A percentile compares a stretch with the other conserved stretches of the same genome.
These are phyloP conservation scores for Leptocoma aspasia DNA, from an alignment of 2,113 vertebrate species.

Conservation along the genomic window DNA sequence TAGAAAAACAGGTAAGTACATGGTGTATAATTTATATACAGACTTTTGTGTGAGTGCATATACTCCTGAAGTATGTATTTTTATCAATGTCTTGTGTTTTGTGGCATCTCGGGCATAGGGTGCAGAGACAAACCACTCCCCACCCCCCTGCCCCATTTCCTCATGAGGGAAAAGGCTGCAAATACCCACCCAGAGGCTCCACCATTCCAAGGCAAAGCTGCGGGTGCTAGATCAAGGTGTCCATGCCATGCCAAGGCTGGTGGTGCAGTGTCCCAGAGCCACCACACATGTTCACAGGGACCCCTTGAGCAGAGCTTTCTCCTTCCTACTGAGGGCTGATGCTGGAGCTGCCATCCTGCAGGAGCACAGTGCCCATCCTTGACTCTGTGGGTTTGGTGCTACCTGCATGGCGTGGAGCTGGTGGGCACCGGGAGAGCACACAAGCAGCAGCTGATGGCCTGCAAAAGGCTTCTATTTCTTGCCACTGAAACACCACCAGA, in stretches of 20 bases:
- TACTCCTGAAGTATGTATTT: not conserved
- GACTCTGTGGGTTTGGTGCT: not conserved
- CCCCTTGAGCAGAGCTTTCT: not conserved
- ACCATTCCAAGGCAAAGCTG: not conserved
- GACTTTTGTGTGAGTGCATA: not conserved
- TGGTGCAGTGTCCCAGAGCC: not conserved
- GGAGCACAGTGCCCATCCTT: not conserved
- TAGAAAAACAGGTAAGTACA: not conserved
- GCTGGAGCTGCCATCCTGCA: accelerated
- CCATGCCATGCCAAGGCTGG: not conserved
- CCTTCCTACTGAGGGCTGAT: not conserved
- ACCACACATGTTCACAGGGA: not conserved
- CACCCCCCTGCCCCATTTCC: accelerated
- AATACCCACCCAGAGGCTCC: not conserved
- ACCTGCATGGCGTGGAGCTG: not conserved
- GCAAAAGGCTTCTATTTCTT: not conserved
- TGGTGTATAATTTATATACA: not conserved
- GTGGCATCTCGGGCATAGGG: not conserved
- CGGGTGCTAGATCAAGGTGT: not conserved
- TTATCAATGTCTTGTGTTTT: not conserved
- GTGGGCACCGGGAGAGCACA: not conserved
- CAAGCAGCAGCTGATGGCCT: not conserved
- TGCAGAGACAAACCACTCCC: not conserved
- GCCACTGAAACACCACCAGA: not conserved
- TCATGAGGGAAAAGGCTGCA: not conserved